Percentiles rank a stretch among this genome's conserved stretches.
Conservation (phyloP, 2,797 vertebrate genomes). For the Enteromius afrohamiltoni region DNA sequence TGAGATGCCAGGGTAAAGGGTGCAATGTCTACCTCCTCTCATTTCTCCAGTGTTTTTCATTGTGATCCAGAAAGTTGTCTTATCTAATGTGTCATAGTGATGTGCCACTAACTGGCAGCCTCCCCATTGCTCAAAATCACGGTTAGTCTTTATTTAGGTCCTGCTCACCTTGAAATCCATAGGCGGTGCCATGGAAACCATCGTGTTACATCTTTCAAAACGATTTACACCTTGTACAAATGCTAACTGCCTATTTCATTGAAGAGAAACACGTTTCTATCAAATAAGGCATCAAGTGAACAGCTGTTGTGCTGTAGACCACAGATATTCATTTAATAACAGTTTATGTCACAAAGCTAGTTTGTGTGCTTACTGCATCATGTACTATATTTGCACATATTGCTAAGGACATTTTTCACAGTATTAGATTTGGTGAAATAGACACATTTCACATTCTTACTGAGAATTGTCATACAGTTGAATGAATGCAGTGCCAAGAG, state of each 20-base stretch:
- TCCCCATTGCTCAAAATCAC: constrained; percentile 48
- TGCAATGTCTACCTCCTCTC: not conserved
- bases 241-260: constrained; percentile 47
- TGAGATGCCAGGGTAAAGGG: not conserved
- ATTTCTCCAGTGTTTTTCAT: not conserved
- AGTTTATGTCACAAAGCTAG: constrained; percentile 21
- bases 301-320: constrained; percentile 21
- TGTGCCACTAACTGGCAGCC: constrained; percentile 39
- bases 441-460: not conserved
- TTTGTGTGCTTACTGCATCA: not conserved
- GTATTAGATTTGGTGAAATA: not conserved
- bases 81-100: constrained; percentile 40
- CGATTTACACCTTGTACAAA: constrained; percentile 43
- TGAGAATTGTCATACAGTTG: not conserved
- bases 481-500: not conserved
- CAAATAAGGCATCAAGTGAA: constrained; percentile 43
- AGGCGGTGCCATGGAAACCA: constrained; percentile 48
- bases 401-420: constrained; percentile 2
- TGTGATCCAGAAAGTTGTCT: constrained; percentile 34
- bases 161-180: constrained; percentile 53
- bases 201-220: constrained; percentile 37
- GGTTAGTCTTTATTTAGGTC: constrained; percentile 53
- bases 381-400: constrained; percentile 13
- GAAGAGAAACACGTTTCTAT: constrained; percentile 40
- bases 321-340: constrained; percentile 30